Evolutionary conservation across 2,888 invertebrate genomes (phyloP).

Genomic region (Digitonthophagus gazella): DNA sequence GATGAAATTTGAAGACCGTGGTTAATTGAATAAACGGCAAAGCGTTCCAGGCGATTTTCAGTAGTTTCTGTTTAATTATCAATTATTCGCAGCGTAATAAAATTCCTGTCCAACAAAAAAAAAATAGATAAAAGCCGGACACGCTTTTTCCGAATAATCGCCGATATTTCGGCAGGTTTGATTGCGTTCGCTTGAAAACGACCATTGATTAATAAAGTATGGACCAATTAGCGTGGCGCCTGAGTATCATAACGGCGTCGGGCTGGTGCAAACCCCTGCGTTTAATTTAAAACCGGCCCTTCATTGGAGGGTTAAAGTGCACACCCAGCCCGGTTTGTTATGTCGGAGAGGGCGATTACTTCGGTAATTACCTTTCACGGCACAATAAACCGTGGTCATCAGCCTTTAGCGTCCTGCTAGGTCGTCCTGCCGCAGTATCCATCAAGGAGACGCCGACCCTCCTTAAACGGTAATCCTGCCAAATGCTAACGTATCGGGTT

Average conservation of each 20-base stretch:
- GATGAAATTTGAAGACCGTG: neutral
- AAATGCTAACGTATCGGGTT: conserved; percentile 23
- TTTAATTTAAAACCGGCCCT: conserved; percentile 14
- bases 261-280: conserved; percentile 4
- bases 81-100: neutral
- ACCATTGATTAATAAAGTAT: neutral
- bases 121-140: too few species aligned
- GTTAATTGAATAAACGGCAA: neutral
- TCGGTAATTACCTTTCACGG: conserved; percentile 46
- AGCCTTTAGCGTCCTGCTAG: conserved; percentile 31
- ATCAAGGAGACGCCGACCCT: conserved; percentile 22
- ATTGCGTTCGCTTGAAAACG: neutral
- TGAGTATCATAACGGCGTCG: neutral
- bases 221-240: neutral
- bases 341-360: conserved; percentile 43
- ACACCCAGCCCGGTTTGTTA: conserved; percentile 30
- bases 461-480: conserved; percentile 31
- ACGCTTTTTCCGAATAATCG: neutral
- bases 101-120: neutral
- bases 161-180: neutral
- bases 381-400: conserved; percentile 49
- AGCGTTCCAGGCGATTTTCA: neutral
- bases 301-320: neutral
- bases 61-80: neutral
- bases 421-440: conserved; percentile 24